phyloP scores from a whole-genome alignment of 2,888 invertebrate species.

The Scaptodrosophila latifasciaeformis region DNA sequence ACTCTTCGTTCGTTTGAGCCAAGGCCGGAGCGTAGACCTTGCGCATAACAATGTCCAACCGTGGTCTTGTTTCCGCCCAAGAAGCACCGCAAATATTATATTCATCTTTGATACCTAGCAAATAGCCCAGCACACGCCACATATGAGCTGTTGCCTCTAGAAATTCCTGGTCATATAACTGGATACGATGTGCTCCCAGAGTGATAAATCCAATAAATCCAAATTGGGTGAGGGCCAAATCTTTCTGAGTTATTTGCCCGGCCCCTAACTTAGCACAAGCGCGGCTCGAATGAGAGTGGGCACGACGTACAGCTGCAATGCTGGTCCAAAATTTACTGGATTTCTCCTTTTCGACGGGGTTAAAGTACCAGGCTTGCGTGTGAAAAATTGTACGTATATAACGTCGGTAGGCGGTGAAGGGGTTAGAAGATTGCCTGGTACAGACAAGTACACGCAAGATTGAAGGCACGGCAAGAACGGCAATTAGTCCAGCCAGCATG shows the following conservation, averaged over 20 bases:
- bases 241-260: constrained; percentile 84
- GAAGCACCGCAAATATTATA: constrained; percentile 83
- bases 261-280: constrained; percentile 75
- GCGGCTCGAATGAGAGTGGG: constrained; percentile 81
- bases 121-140: constrained; percentile 88
- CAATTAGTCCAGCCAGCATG: constrained; percentile 85
- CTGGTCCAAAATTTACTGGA: constrained; percentile 82
- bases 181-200: constrained; percentile 80
- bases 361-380: constrained; percentile 84
- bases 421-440: constrained; percentile 82
- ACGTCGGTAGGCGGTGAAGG: constrained; percentile 82
- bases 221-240: constrained; percentile 90
- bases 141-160: constrained; percentile 86
- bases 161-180: constrained; percentile 80
- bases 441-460: constrained; percentile 83
- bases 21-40: constrained; percentile 80
- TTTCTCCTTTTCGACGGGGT: constrained; percentile 70
- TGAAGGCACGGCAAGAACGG: constrained; percentile 84
- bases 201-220: constrained; percentile 88
- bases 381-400: constrained; percentile 88
- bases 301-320: constrained; percentile 79
- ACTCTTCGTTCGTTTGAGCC: constrained; percentile 78
- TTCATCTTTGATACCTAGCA: constrained; percentile 89
- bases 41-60: constrained; percentile 77
- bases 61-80: constrained; percentile 78